Percentiles rank a stretch among this genome's conserved stretches.
Conservation (phyloP, 2,888 invertebrate genomes). For the Smittia sp. region DNA sequence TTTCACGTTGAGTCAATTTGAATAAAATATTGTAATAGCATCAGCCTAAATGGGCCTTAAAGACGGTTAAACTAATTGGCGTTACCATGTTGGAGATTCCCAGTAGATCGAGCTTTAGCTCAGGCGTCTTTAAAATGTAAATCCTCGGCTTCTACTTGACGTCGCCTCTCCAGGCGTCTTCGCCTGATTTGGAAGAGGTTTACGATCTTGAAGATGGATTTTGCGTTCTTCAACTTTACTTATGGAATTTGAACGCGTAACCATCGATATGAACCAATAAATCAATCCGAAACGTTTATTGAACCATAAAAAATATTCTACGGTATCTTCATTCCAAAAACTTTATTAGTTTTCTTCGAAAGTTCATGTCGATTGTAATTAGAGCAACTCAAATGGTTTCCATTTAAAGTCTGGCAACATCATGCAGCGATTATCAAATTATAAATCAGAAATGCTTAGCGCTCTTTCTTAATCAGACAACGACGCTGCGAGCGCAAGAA, state of each 20-base stretch:
- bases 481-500: not conserved
- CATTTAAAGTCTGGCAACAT: not conserved
- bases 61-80: constrained; percentile 39
- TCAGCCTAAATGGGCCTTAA: constrained; percentile 14
- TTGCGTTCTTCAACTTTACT: no score
- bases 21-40: constrained; percentile 39
- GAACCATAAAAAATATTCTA: constrained; percentile 15
- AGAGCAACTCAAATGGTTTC: constrained; percentile 28
- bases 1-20: constrained; percentile 39
- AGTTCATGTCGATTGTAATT: constrained; percentile 21
- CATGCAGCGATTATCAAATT: constrained; percentile 39
- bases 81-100: constrained; percentile 14
- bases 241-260: constrained; percentile 9
- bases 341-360: not conserved
- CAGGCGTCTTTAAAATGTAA: constrained; percentile 7
- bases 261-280: constrained; percentile 34
- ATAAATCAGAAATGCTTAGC: not conserved
- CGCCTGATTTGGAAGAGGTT: no score
- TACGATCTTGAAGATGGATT: no score
- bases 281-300: constrained; percentile 31
- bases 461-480: constrained; percentile 24
- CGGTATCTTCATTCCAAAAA: constrained; percentile 23
- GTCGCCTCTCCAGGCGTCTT: not conserved
- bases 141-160: not conserved
- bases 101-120: not conserved